phyloP scores from a whole-genome alignment of 2,113 vertebrate genomes.

The Ceratotherium simum region DNA sequence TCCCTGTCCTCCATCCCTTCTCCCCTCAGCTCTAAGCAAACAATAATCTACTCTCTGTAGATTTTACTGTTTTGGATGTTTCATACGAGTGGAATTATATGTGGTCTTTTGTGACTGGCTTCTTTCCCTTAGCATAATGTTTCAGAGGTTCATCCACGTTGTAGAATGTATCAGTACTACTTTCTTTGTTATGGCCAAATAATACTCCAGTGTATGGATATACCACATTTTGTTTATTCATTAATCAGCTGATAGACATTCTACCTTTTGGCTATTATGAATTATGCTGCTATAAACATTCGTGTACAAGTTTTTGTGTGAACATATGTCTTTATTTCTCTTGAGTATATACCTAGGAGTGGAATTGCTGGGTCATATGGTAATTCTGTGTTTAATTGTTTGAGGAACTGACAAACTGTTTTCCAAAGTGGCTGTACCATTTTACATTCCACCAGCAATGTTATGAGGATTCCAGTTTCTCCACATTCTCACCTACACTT shows the following conservation, averaged over 20 bases:
- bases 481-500: neutral
- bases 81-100: rapidly evolving
- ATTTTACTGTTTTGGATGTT: neutral
- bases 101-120: neutral
- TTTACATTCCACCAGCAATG: neutral
- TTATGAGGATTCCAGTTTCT: neutral
- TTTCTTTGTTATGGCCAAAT: neutral
- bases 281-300: neutral
- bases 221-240: neutral
- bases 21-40: neutral
- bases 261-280: neutral
- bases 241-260: rapidly evolving
- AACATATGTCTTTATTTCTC: neutral
- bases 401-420: neutral
- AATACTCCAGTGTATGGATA: neutral
- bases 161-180: rapidly evolving
- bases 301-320: neutral
- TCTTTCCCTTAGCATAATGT: rapidly evolving
- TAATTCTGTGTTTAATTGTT: neutral
- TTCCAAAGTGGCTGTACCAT: neutral
- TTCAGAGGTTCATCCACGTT: no score
- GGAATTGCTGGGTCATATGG: neutral
- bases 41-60: rapidly evolving
- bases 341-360: no score
- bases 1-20: rapidly evolving